phyloP scores from a whole-genome alignment of 1,140 invertebrate species.

The Bombus huntii region DNA sequence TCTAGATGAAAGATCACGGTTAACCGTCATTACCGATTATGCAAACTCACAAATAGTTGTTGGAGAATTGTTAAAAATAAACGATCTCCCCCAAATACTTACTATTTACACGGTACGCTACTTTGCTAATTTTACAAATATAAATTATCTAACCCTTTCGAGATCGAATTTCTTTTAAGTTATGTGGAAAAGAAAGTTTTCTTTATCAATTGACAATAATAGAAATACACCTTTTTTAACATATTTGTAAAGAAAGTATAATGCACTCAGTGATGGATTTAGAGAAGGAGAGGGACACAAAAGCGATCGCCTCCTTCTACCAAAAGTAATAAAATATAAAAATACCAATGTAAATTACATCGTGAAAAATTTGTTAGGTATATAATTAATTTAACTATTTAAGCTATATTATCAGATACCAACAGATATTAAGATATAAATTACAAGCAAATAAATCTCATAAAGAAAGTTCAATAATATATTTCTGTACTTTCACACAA shows the following conservation, averaged over 20 bases:
- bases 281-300: no score
- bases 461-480: no score
- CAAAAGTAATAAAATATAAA: no score
- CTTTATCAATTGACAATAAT: background rate
- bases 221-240: background rate
- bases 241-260: background rate
- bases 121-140: background rate
- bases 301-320: no score
- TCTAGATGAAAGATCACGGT: conserved; percentile 39
- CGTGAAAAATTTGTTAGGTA: no score
- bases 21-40: conserved; percentile 40
- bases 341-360: no score
- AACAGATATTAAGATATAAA: no score
- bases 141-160: background rate
- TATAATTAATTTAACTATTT: no score
- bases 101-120: background rate
- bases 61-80: background rate
- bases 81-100: background rate
- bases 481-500: no score
- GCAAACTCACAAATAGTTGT: conserved; percentile 31
- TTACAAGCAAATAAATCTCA: no score
- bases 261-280: no score
- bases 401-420: no score
- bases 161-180: background rate
- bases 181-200: background rate